phyloP scores from a whole-genome alignment of 2,113 vertebrate genomes.

The Microcebus tavaratra region DNA sequence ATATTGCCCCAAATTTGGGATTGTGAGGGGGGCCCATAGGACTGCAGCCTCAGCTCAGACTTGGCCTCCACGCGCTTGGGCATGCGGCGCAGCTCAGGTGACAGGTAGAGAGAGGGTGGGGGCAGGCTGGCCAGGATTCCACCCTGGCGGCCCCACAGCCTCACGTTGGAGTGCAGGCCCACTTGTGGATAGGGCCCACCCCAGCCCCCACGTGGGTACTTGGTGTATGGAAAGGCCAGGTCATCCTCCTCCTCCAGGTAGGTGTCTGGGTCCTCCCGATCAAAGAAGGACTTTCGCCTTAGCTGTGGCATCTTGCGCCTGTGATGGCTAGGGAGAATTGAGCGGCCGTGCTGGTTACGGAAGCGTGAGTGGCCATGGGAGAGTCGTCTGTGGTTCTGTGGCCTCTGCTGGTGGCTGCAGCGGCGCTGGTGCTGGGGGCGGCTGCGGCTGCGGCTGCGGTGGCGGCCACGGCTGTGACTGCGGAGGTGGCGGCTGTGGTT shows the following conservation, averaged over 20 bases:
- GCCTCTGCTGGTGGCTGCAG: neutral
- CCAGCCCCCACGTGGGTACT: neutral
- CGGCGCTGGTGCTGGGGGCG: too few relatives aligned
- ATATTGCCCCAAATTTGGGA: slow-evolving; percentile 5
- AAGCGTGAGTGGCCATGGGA: neutral
- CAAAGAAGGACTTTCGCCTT: neutral
- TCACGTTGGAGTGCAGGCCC: neutral
- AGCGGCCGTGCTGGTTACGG: neutral
- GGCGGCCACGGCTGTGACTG: rapidly evolving
- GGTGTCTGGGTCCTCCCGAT: slow-evolving; percentile 27
- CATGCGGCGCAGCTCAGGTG: slow-evolving; percentile 52
- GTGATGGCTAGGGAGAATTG: neutral
- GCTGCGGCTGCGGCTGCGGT: neutral
- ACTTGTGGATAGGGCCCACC: neutral
- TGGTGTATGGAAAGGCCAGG: slow-evolving; percentile 27
- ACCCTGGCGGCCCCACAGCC: slow-evolving; percentile 63
- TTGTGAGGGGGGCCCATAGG: neutral
- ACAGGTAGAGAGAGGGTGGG: slow-evolving; percentile 56
- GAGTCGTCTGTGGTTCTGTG: neutral
- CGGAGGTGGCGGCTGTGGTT: rapidly evolving
- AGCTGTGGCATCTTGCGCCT: neutral
- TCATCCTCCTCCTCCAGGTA: neutral
- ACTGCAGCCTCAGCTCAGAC: slow-evolving; percentile 65
- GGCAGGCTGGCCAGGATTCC: slow-evolving; percentile 68
- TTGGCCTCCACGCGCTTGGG: slow-evolving; percentile 76